A percentile compares a stretch with the other conserved stretches of the same genome.
Evolutionary conservation across 2,797 vertebrate species (phyloP).

Genomic region (Eupleurogrammus muticus): DNA sequence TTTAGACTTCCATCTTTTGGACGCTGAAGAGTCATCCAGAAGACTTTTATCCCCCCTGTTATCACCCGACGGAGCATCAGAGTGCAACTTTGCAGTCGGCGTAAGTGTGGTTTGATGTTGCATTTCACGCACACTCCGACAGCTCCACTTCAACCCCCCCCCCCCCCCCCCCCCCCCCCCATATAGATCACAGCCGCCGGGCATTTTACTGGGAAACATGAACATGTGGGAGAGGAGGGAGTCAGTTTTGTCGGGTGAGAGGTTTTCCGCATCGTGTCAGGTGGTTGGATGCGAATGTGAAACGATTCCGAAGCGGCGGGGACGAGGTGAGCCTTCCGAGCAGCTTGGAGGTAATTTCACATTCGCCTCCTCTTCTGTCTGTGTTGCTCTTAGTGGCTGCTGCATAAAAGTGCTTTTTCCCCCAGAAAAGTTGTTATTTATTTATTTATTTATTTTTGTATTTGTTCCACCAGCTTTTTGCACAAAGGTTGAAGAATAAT

Average conservation of each 20-base stretch:
- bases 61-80: slow-evolving; percentile 47
- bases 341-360: slow-evolving; percentile 19
- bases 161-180: background rate
- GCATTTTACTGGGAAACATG: slow-evolving; percentile 40
- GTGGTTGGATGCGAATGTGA: slow-evolving; percentile 27
- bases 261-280: slow-evolving; percentile 10
- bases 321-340: slow-evolving; percentile 4
- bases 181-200: slow-evolving; percentile 45
- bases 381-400: slow-evolving; percentile 12
- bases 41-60: too few relatives aligned
- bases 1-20: slow-evolving; percentile 7
- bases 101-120: slow-evolving; percentile 60
- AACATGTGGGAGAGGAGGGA: slow-evolving; percentile 12
- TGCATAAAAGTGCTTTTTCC: slow-evolving; percentile 14
- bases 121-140: slow-evolving; percentile 43
- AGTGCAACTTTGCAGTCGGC: slow-evolving; percentile 35
- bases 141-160: slow-evolving; percentile 28
- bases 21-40: background rate
- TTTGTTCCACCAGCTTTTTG: background rate
- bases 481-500: background rate
- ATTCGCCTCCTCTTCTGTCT: slow-evolving; percentile 3
- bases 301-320: slow-evolving; percentile 5
- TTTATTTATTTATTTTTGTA: too few relatives aligned
- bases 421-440: background rate
- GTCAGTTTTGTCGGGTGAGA: slow-evolving; percentile 29